Conservation (phyloP, 2,888 invertebrate species). For the Fragum whitleyi region DNA sequence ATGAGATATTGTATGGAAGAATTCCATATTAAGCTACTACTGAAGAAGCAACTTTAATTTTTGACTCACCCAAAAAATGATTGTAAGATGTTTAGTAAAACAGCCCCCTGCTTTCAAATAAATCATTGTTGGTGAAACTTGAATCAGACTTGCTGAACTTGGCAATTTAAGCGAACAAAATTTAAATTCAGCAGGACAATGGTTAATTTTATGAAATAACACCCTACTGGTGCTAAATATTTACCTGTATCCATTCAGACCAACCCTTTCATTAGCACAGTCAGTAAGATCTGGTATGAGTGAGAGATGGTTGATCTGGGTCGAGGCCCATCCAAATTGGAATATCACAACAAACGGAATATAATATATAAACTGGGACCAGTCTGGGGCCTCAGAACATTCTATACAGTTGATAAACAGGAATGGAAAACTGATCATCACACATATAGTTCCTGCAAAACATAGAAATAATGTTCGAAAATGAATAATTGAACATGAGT, state of each 20-base stretch:
- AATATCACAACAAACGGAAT: conserved; percentile 88
- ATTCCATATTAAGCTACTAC: too few species aligned
- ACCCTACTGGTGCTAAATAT: too few species aligned
- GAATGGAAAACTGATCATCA: conserved; percentile 93
- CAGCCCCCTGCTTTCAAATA: too few species aligned
- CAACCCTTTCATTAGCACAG: conserved; percentile 84
- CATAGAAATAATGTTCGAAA: conserved; percentile 64
- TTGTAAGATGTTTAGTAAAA: too few species aligned
- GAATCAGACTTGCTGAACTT: too few species aligned
- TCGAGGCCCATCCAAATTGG: conserved; percentile 97
- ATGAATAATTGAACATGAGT: background rate
- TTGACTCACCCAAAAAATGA: too few species aligned
- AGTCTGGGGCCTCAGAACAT: conserved; percentile 88
- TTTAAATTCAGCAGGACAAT: too few species aligned
- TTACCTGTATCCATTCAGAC: conserved; percentile 85
- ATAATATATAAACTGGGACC: conserved; percentile 86
- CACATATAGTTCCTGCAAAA: conserved; percentile 89
- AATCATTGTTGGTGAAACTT: too few species aligned
- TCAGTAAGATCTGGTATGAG: conserved; percentile 89
- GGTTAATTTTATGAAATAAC: too few species aligned
- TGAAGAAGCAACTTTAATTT: too few species aligned
- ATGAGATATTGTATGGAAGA: too few species aligned
- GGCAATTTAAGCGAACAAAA: too few species aligned
- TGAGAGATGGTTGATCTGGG: conserved; percentile 96
- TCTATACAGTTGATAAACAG: conserved; percentile 92